Conservation (phyloP, 2,113 vertebrate genomes). For the Barbus barbus region DNA sequence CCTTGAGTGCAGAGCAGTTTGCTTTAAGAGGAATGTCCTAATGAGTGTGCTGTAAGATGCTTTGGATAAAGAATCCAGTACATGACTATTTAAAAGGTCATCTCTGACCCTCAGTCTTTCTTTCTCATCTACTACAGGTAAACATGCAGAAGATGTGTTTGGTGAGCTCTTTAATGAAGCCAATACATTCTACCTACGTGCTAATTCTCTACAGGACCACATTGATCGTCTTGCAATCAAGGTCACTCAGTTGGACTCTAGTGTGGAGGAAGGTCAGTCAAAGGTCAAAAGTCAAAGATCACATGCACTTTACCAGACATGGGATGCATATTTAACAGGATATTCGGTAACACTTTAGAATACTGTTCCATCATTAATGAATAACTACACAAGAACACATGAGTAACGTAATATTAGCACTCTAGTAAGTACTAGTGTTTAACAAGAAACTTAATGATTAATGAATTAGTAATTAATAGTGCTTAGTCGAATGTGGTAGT, state of each 20-base stretch:
- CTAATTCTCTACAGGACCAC: slow-evolving; percentile 94
- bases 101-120: slow-evolving; percentile 2
- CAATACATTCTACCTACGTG: slow-evolving; percentile 91
- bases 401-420: no score
- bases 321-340: not conserved
- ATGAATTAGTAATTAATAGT: no score
- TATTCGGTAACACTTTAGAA: no score
- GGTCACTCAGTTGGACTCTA: slow-evolving; percentile 82
- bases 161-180: slow-evolving; percentile 95
- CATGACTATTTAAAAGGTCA: not conserved
- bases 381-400: no score
- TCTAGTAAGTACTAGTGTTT: no score
- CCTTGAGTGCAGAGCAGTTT: not conserved
- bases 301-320: not conserved
- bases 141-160: slow-evolving; percentile 96
- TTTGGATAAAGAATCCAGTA: not conserved
- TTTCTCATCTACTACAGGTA: slow-evolving; percentile 74
- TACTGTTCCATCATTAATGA: no score
- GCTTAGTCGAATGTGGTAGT: no score
- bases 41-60: not conserved
- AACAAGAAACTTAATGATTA: no score
- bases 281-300: not conserved
- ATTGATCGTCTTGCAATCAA: slow-evolving; percentile 92
- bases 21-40: not conserved
- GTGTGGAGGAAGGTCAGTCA: slow-evolving; percentile 90